Percentiles rank a stretch among this genome's conserved stretches.
These are phyloP conservation scores for Carposina sasakii DNA, from an alignment of 1,140 invertebrate genomes.

Conservation along the genomic window DNA sequence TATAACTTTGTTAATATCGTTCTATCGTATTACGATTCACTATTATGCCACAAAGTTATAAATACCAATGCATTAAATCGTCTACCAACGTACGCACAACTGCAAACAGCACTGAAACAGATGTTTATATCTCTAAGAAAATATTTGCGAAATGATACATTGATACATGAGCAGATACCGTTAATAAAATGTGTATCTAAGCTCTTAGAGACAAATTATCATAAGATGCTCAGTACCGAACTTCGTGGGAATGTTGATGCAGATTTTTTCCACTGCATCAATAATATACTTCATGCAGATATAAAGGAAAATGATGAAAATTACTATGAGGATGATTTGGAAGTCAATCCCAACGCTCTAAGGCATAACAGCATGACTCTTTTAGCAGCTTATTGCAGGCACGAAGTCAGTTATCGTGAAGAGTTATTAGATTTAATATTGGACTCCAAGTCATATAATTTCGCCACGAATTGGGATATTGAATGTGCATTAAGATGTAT, in stretches of 20 bases:
- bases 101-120: constrained; percentile 28
- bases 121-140: constrained; percentile 26
- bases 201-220: constrained; percentile 40
- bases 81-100: constrained; percentile 17
- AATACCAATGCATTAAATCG: constrained; percentile 17
- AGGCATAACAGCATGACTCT: constrained; percentile 43
- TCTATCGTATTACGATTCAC: constrained; percentile 33
- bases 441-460: constrained; percentile 45
- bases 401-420: constrained; percentile 29
- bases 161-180: constrained; percentile 33
- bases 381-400: constrained; percentile 48
- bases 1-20: constrained; percentile 31
- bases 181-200: constrained; percentile 32
- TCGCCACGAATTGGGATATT: constrained; percentile 31
- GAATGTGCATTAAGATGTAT: constrained; percentile 43
- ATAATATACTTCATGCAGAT: constrained; percentile 37
- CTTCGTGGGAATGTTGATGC: constrained; percentile 33
- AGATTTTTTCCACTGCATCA: constrained; percentile 44
- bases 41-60: constrained; percentile 30
- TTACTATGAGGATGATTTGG: constrained; percentile 35
- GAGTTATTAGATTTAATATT: constrained; percentile 49
- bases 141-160: constrained; percentile 28
- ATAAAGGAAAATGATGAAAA: constrained; percentile 31
- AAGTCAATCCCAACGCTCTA: constrained; percentile 31
- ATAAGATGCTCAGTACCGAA: constrained; percentile 25